phyloP scores from a whole-genome alignment of 2,113 vertebrate genomes.

The Neofelis nebulosa region DNA sequence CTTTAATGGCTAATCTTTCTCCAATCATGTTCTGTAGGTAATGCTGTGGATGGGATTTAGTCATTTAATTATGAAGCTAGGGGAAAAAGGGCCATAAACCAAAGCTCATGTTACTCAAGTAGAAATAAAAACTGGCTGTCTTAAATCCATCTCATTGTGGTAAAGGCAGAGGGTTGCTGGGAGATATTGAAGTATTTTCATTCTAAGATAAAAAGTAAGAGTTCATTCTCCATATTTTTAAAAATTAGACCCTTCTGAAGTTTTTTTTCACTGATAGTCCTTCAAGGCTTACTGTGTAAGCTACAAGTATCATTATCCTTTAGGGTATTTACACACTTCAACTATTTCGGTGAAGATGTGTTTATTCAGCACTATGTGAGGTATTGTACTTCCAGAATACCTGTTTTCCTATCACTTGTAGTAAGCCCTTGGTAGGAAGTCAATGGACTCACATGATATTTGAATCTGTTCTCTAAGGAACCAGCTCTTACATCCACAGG shows the following conservation, averaged over 20 bases:
- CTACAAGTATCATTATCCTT: neutral
- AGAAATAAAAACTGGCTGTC: slow-evolving; percentile 67
- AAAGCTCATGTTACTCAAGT: slow-evolving; percentile 67
- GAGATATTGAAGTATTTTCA: slow-evolving; percentile 23
- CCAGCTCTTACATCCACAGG: neutral
- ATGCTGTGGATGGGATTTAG: slow-evolving; percentile 76
- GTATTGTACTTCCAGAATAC: no score
- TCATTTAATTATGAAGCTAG: slow-evolving; percentile 81
- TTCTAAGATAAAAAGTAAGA: slow-evolving; percentile 1
- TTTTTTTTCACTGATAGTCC: neutral
- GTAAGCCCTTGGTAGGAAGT: neutral
- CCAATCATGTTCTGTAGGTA: slow-evolving; percentile 74
- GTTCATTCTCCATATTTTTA: neutral
- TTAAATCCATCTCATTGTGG: slow-evolving; percentile 70
- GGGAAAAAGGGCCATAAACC: slow-evolving; percentile 73
- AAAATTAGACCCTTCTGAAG: neutral
- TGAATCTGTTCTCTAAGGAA: neutral
- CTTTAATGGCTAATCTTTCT: slow-evolving; percentile 79
- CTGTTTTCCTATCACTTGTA: neutral
- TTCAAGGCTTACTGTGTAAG: neutral
- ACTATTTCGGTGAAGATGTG: neutral
- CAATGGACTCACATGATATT: neutral
- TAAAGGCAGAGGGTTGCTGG: neutral
- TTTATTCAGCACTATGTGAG: neutral
- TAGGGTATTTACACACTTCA: neutral